These are phyloP conservation scores for Apodemia duryi DNA, from an alignment of 2,888 invertebrate species.

Conservation along the genomic window DNA sequence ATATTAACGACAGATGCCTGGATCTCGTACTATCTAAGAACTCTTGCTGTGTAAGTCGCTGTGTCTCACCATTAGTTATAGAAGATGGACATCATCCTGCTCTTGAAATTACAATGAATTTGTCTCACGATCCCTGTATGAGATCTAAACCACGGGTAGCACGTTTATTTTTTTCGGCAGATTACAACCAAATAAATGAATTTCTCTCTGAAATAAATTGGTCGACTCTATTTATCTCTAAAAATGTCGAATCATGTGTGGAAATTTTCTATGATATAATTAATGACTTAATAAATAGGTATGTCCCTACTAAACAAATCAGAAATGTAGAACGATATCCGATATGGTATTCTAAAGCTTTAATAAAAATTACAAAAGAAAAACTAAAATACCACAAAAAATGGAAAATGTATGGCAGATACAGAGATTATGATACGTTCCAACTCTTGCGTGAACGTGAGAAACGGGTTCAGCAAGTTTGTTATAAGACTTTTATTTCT, in stretches of 20 bases:
- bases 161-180: background rate
- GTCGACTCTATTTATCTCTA: background rate
- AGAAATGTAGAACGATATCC: background rate
- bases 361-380: background rate
- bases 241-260: background rate
- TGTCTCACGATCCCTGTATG: background rate
- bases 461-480: conserved; percentile 1
- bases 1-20: background rate
- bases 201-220: background rate
- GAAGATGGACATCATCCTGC: background rate
- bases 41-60: background rate
- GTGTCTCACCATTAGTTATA: background rate
- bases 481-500: conserved; percentile 13
- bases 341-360: background rate
- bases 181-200: background rate
- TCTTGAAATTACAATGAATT: background rate
- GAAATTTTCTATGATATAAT: background rate
- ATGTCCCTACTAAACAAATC: background rate
- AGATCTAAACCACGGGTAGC: background rate
- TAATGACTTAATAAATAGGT: background rate
- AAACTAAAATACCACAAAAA: conserved; percentile 1
- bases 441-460: background rate
- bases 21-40: background rate
- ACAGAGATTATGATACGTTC: conserved; percentile 5
- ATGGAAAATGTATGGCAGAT: background rate